These are phyloP conservation scores for Coendou prehensilis DNA, from an alignment of 2,797 vertebrate genomes.

Conservation along the genomic window DNA sequence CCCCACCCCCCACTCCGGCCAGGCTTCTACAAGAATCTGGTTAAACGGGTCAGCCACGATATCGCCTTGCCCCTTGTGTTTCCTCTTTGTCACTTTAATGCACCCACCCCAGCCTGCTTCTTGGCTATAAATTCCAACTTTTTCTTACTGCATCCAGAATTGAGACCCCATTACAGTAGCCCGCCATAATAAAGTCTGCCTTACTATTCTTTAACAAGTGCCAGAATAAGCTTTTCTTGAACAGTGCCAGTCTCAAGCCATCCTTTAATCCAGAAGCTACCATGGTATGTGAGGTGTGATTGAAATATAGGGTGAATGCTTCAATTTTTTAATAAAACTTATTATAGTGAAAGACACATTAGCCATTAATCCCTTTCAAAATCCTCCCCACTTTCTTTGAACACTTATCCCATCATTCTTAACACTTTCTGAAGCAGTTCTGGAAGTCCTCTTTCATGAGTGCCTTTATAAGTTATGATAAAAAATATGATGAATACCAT, in stretches of 20 bases:
- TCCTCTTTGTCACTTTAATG: background rate
- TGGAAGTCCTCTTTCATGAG: background rate
- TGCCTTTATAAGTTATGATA: background rate
- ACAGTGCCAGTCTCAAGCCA: background rate
- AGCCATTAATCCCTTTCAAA: background rate
- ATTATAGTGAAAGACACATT: background rate
- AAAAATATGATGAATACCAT: background rate
- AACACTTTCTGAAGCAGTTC: background rate
- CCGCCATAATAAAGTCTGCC: background rate
- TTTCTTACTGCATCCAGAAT: background rate
- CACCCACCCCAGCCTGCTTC: background rate
- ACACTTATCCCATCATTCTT: background rate
- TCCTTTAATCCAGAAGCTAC: background rate
- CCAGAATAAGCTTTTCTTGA: background rate
- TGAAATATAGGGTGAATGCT: background rate
- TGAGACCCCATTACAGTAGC: too few species aligned
- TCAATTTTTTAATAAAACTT: background rate
- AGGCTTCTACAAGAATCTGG: background rate
- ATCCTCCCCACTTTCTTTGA: background rate
- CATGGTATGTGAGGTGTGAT: background rate
- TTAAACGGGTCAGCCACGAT: background rate
- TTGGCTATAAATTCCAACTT: background rate
- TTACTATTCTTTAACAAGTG: background rate
- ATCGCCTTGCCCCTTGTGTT: background rate
- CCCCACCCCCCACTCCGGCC: too few species aligned